These are phyloP conservation scores for Didymodactylos carnosus DNA, from an alignment of 2,888 invertebrate species.

Conservation along the genomic window DNA sequence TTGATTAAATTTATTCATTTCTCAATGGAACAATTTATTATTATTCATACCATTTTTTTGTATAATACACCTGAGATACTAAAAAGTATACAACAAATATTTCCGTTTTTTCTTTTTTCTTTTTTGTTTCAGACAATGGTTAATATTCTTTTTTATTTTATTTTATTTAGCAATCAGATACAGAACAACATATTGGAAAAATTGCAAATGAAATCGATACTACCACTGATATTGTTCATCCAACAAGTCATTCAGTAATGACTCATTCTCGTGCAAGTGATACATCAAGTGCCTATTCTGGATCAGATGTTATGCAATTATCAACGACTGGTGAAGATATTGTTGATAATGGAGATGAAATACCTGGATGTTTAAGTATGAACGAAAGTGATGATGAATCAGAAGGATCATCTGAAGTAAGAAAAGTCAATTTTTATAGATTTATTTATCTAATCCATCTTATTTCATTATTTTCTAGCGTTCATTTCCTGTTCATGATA, in stretches of 20 bases:
- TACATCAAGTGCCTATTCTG: conserved; percentile 84
- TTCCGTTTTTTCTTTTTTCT: not conserved
- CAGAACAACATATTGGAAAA: too few relatives aligned
- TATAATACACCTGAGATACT: too few relatives aligned
- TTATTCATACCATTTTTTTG: not conserved
- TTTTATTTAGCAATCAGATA: too few relatives aligned
- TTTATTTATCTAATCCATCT: not conserved
- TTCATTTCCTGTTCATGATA: not conserved
- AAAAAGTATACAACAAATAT: too few relatives aligned
- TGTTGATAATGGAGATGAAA: too few relatives aligned
- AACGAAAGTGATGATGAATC: not conserved
- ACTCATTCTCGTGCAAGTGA: conserved; percentile 63
- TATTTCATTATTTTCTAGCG: not conserved
- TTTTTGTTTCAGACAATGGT: not conserved
- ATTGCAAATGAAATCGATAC: not conserved
- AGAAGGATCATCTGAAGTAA: not conserved
- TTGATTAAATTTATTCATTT: too few relatives aligned
- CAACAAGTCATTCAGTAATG: not conserved
- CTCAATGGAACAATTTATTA: too few relatives aligned
- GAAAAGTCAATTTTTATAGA: not conserved
- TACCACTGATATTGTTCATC: too few relatives aligned
- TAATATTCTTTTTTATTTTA: too few relatives aligned
- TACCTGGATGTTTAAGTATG: too few relatives aligned
- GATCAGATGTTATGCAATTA: conserved; percentile 83
- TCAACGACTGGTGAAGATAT: conserved; percentile 26